These are phyloP conservation scores for Pseudorhiza aurosa DNA, from an alignment of 30 jellyfish, hydroid and myxozoan species.

Conservation along the genomic window DNA sequence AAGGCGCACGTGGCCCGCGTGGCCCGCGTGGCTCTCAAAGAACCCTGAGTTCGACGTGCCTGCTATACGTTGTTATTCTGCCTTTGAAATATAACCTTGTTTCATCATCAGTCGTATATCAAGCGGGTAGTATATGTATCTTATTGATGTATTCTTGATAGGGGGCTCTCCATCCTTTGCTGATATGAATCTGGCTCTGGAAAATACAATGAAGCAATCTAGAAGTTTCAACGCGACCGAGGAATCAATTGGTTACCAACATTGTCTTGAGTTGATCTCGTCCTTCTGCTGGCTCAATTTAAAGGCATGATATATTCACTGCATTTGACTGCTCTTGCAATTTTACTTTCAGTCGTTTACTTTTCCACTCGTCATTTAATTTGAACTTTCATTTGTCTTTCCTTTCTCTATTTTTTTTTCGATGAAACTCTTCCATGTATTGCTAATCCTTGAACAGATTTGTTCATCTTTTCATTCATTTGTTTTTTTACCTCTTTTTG, in stretches of 20 bases:
- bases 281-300: constrained; percentile 90
- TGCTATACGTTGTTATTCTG: no score
- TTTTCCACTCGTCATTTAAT: no score
- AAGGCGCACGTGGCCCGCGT: no score
- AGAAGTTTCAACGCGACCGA: constrained; percentile 3
- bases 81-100: no score
- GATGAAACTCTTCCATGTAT: background rate
- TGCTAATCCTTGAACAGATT: background rate
- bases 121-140: no score
- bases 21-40: no score
- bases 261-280: constrained; percentile 75
- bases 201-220: constrained; percentile 23
- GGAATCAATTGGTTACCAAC: constrained; percentile 66
- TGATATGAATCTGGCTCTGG: constrained; percentile 79
- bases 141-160: background rate
- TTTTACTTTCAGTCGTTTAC: no score
- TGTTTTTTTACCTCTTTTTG: background rate
- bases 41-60: no score
- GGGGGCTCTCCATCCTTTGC: constrained; percentile 94
- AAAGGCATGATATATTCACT: constrained; percentile 34
- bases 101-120: no score
- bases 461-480: no score
- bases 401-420: background rate
- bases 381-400: background rate
- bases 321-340: no score